Conservation (phyloP, 1,140 invertebrate species). For the Gonatopus flavifemur region DNA sequence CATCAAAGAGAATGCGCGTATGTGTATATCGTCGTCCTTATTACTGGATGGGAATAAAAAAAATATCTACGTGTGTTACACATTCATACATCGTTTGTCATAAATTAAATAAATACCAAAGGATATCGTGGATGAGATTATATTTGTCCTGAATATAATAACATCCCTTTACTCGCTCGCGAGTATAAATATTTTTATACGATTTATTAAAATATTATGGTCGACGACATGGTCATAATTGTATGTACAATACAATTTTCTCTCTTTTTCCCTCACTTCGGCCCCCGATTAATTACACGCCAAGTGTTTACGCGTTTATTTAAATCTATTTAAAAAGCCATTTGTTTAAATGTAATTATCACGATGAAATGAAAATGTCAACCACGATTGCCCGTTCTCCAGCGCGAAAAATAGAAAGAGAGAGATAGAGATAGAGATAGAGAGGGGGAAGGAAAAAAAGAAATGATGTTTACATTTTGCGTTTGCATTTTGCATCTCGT, state of each 20-base stretch:
- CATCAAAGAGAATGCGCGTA: not conserved
- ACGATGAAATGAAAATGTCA: conserved; percentile 57
- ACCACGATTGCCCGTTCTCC: conserved; percentile 22
- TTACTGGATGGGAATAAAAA: not conserved
- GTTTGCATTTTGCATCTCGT: conserved; percentile 44
- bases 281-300: conserved; percentile 52
- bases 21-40: not conserved
- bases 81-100: no score
- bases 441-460: no score
- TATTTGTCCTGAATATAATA: no score
- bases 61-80: no score
- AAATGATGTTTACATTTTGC: conserved; percentile 50
- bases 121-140: no score
- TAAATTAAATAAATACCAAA: no score
- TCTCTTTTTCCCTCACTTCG: not conserved
- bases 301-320: conserved; percentile 43
- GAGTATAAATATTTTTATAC: not conserved
- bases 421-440: no score
- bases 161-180: no score
- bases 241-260: not conserved
- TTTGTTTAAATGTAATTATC: conserved; percentile 56
- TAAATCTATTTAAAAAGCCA: conserved; percentile 59
- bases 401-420: no score
- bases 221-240: not conserved
- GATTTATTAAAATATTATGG: not conserved